Conservation (phyloP, 2,888 invertebrate genomes). For the Leucozona laternaria region DNA sequence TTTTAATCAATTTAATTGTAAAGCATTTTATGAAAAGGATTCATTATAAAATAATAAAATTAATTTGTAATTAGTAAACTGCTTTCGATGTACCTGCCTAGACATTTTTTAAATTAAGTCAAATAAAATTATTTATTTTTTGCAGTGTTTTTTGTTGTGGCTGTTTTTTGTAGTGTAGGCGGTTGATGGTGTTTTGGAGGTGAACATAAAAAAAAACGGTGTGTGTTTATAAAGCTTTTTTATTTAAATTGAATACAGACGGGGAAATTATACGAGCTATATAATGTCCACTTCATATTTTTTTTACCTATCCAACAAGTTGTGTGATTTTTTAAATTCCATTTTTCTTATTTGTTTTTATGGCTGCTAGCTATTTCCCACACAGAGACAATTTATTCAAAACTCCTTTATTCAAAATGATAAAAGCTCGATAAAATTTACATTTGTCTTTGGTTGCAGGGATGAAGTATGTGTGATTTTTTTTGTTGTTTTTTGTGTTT, state of each 20-base stretch:
- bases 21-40: slow-evolving; percentile 28
- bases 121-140: background rate
- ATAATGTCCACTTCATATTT: background rate
- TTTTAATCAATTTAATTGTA: slow-evolving; percentile 40
- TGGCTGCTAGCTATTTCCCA: background rate
- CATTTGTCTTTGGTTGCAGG: slow-evolving; percentile 18
- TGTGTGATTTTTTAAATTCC: background rate
- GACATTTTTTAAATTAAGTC: background rate
- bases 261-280: background rate
- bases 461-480: background rate
- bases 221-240: slow-evolving; percentile 10
- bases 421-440: slow-evolving; percentile 28
- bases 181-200: background rate
- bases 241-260: slow-evolving; percentile 18
- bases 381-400: slow-evolving; percentile 30
- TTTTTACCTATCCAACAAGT: background rate
- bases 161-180: background rate
- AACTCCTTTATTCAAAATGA: slow-evolving; percentile 15
- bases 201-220: background rate
- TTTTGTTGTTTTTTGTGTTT: background rate
- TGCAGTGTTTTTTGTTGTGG: background rate
- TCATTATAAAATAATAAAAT: slow-evolving; percentile 31
- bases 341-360: background rate
- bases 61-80: slow-evolving; percentile 33
- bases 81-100: slow-evolving; percentile 5